Percentiles rank a stretch among this genome's conserved stretches.
phyloP scores from a whole-genome alignment of 2,797 vertebrate genomes.

The Nyctalus aviator region DNA sequence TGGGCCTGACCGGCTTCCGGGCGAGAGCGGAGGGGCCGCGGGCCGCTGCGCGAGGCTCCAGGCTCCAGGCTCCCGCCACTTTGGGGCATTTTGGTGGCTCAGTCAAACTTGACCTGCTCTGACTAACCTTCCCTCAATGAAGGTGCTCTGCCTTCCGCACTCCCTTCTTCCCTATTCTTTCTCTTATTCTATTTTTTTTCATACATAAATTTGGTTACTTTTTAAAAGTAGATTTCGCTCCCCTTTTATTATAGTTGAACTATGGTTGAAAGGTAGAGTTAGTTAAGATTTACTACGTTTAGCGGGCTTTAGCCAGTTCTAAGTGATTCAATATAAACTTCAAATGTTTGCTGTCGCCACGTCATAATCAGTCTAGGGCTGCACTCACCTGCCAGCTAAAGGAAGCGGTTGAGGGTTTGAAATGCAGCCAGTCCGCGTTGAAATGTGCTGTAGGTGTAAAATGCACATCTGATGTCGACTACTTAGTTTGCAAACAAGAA shows the following conservation, averaged over 20 bases:
- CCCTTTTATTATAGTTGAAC: not conserved
- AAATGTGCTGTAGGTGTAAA: not conserved
- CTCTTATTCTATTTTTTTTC: not conserved
- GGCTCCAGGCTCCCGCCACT: no score
- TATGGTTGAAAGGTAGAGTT: not conserved
- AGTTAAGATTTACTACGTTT: not conserved
- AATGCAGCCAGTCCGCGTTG: no score
- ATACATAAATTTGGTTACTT: not conserved
- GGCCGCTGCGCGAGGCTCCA: not conserved
- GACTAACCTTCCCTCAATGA: not conserved
- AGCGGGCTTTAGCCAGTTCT: not conserved
- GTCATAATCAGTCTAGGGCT: accelerated
- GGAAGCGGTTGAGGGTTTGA: not conserved
- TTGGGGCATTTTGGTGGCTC: not conserved
- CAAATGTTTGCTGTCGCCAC: not conserved
- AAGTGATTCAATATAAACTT: not conserved
- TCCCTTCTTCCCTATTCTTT: not conserved
- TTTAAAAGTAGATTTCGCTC: not conserved
- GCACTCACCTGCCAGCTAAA: not conserved
- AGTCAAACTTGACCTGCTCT: not conserved
- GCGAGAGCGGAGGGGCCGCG: no score
- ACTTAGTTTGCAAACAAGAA: not conserved
- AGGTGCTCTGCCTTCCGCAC: no score
- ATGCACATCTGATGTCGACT: not conserved
- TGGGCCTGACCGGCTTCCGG: not conserved